Evolutionary conservation across 1,140 invertebrate genomes (phyloP), one percentile per base, ranked within the genome.

Genomic region (Chionoecetes opilio): DNA sequence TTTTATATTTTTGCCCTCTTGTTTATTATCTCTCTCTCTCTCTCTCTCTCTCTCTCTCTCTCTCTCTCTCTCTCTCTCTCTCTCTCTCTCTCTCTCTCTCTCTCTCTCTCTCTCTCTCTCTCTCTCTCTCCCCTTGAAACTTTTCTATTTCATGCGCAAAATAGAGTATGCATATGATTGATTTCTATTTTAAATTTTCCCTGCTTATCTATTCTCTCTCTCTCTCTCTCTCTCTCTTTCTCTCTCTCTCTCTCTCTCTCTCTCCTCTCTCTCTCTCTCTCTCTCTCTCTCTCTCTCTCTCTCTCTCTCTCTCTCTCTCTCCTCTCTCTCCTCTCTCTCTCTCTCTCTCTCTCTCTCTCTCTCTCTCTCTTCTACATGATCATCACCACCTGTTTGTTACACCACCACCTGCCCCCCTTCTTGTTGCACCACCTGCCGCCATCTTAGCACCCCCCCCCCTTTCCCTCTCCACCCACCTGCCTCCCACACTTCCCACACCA

Each of bases 31-130:
- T n/a, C n/a, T n/a, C n/a, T 84, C 82, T 84, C 82, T 26, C 82
- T 84, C 82, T 84, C 26, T 84, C 26, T 84, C 82, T 26, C 26
- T 84, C 26, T 3, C 82, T 84, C n/a, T 26, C 26, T 84, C 26
- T 6, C n/a, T n/a, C n/a, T n/a, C n/a, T n/a, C n/a, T n/a, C n/a
- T n/a, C n/a, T n/a, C 11, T 26, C 29, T 9, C 11, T 34, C 8
- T 84, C 32, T 31, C 82, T 31, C 82, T 84, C 41, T 32, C 29
- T 86, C 84, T 86, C 84, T 86, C 84, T 32, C 84, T 86, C 84
- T 86, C 29, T 86, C 29, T 86, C 84, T 32, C 29, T 86, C 31
- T 9, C 84, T 86, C 26, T 32, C 29, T 86, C 31, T 11, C 41
- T 75, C 9, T 75, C 53, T 75, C 21, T 75, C 21, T 75, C 21